Percentiles rank a stretch among this genome's conserved stretches.
Evolutionary conservation across 2,888 invertebrate species (phyloP).

Genomic region (Watsonalla binaria): DNA sequence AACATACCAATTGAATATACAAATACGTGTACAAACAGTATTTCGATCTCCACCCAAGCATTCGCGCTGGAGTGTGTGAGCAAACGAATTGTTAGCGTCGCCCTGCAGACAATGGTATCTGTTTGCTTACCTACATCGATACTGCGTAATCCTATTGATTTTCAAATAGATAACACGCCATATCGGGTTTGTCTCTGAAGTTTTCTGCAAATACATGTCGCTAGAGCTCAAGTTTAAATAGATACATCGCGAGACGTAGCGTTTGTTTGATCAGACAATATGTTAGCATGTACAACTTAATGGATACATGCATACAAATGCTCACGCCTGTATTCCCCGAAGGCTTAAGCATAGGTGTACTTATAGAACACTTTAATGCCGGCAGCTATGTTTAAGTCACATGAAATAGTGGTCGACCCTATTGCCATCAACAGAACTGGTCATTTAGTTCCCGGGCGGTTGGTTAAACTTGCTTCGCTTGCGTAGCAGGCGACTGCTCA

Average conservation of each 20-base stretch:
- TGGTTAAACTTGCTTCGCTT: too few species aligned
- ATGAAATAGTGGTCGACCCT: too few species aligned
- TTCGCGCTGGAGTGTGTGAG: slow-evolving; percentile 20
- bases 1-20: neutral
- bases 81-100: slow-evolving; percentile 15
- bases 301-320: too few species aligned
- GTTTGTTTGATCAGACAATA: neutral
- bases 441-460: too few species aligned
- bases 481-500: too few species aligned
- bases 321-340: too few species aligned
- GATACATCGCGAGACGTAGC: neutral
- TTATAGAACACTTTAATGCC: too few species aligned
- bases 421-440: too few species aligned
- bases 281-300: too few species aligned
- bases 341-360: too few species aligned
- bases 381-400: too few species aligned
- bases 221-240: neutral
- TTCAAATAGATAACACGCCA: slow-evolving; percentile 22
- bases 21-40: slow-evolving; percentile 1
- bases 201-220: slow-evolving; percentile 14
- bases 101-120: slow-evolving; percentile 16
- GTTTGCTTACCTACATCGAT: slow-evolving; percentile 14
- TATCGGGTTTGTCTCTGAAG: slow-evolving; percentile 14
- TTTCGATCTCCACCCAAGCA: slow-evolving; percentile 9
- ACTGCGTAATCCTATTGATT: slow-evolving; percentile 27